A percentile compares a stretch with the other conserved stretches of the same genome.
Evolutionary conservation across 2,888 invertebrate species (phyloP).

Genomic region (Spodoptera littoralis): DNA sequence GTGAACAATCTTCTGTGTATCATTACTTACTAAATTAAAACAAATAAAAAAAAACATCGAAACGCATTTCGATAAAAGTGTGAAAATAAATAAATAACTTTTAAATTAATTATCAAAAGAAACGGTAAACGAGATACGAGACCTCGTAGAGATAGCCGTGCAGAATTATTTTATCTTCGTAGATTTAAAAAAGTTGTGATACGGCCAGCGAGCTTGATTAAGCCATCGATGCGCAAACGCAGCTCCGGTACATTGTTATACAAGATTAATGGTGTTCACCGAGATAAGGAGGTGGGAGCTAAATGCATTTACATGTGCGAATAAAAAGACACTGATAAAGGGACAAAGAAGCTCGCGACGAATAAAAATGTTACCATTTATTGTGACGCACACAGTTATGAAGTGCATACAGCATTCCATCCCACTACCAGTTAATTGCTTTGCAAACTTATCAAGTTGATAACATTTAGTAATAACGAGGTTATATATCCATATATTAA

Average conservation of each 20-base stretch:
- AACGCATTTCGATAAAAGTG: slow-evolving; percentile 36
- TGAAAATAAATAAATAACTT: slow-evolving; percentile 39
- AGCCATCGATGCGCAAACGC: slow-evolving; percentile 80
- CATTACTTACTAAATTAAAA: too few relatives aligned
- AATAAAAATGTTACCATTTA: slow-evolving; percentile 74
- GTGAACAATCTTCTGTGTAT: too few relatives aligned
- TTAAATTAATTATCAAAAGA: slow-evolving; percentile 41
- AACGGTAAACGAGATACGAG: slow-evolving; percentile 48
- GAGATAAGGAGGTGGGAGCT: slow-evolving; percentile 86
- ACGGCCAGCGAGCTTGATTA: slow-evolving; percentile 78
- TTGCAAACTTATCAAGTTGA: too few relatives aligned
- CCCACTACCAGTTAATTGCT: slow-evolving; percentile 8
- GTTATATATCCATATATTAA: too few relatives aligned
- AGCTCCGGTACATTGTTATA: slow-evolving; percentile 84
- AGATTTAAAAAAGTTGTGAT: slow-evolving; percentile 73
- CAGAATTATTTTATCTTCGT: slow-evolving; percentile 64
- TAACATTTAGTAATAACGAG: too few relatives aligned
- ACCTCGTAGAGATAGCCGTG: slow-evolving; percentile 50
- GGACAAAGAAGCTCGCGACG: slow-evolving; percentile 81
- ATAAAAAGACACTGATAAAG: slow-evolving; percentile 85
- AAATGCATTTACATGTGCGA: slow-evolving; percentile 89
- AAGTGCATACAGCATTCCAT: slow-evolving; percentile 18
- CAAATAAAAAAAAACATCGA: slow-evolving; percentile 12
- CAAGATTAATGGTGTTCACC: slow-evolving; percentile 87
- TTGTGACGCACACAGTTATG: slow-evolving; percentile 58